Evolutionary conservation across 2,888 invertebrate species (phyloP), one percentile per base, ranked within the genome.

Genomic region (Rotaria magnacalcarata): DNA sequence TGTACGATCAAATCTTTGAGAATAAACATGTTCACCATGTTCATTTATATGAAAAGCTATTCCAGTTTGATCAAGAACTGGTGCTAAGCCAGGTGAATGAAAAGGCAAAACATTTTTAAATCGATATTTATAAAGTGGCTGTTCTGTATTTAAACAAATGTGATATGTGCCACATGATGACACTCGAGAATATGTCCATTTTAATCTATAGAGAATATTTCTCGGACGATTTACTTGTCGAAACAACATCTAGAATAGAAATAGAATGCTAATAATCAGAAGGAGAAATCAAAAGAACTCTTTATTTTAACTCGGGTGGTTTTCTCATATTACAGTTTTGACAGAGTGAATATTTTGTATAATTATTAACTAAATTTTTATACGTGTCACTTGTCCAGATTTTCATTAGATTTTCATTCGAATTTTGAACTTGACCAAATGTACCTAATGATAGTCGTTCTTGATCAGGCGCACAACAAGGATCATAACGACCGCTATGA

Each of bases 321-420:
- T 80, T 80, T 80, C 75, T 41, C 75, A 80, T 80, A 47, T 80
- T 80, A 80, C 75, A 80, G 43, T 80, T 80, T 80, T 47, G 75
- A 80, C 75, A 80, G 10, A 80, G 75, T 27, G 75, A 21, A 47
- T 41, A 41, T 43, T 41, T 10, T 24, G 75, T 47, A 80, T 80
- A 80, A 47, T 80, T 80, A 1, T 43, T 80, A 43, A 47, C n/a
- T 80, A 80, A 80, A 11, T 43, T 43, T 43, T 80, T 80, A 47
- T 80, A 80, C 47, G 43, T 21, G 10, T 41, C 47, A 43, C 75
- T 43, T 43, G 19, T 80, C 75, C 75, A 80, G 6, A 80, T 80
- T 24, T 80, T 80, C 75, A 80, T 80, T 21, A 80, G 43, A 24
- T 47, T 21, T 43, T 80, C 21, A 80, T 80, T 47, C 24, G 75